Evolutionary conservation across 2,888 invertebrate genomes (phyloP).

Genomic region (Pemphredon lugubris): DNA sequence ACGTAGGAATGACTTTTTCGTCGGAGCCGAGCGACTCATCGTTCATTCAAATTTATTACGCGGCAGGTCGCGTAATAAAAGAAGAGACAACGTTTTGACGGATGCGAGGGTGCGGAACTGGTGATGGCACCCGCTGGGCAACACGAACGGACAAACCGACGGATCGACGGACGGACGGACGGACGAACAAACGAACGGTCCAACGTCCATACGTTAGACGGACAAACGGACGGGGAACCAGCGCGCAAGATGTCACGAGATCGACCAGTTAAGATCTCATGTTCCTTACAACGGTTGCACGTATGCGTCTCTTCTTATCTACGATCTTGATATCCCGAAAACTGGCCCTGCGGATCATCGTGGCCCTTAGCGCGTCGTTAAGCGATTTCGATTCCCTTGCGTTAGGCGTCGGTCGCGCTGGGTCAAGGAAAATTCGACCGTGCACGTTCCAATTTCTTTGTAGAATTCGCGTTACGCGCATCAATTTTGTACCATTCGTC

Average conservation of each 20-base stretch:
- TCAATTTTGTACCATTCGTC: too few species aligned
- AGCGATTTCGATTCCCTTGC: not conserved
- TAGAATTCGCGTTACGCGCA: too few species aligned
- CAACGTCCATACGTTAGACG: too few species aligned
- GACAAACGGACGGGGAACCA: conserved; percentile 64
- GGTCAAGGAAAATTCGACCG: too few species aligned
- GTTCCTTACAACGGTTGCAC: conserved; percentile 68
- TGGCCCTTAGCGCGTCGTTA: conserved; percentile 19
- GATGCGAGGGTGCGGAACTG: conserved; percentile 79
- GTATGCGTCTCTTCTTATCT: conserved; percentile 64
- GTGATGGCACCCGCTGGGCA: conserved; percentile 79
- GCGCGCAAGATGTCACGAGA: conserved; percentile 72
- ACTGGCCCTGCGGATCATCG: conserved; percentile 56
- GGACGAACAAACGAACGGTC: conserved; percentile 66
- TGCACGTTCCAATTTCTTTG: not conserved
- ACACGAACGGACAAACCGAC: conserved; percentile 73
- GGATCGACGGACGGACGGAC: conserved; percentile 61
- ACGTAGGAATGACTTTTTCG: conserved; percentile 39
- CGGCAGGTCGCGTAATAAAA: conserved; percentile 60
- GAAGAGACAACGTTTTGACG: conserved; percentile 73
- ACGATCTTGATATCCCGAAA: conserved; percentile 68
- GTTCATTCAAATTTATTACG: conserved; percentile 64
- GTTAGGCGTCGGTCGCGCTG: not conserved
- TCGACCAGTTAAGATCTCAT: conserved; percentile 78
- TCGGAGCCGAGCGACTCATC: conserved; percentile 34